Evolutionary conservation across 2,888 invertebrate genomes (phyloP).

Genomic region (Nephrotoma appendiculata): DNA sequence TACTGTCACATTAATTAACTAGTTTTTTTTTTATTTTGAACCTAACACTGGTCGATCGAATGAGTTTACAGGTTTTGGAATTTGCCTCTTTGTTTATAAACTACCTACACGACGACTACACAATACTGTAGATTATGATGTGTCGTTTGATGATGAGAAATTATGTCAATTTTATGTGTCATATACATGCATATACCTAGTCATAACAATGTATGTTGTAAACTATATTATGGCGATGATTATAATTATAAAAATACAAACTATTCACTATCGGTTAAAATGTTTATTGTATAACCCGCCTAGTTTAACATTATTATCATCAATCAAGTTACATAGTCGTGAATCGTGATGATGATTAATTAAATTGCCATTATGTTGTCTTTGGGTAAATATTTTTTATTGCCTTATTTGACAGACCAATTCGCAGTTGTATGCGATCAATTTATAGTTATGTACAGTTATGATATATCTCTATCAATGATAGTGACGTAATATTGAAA

Average conservation of each 20-base stretch:
- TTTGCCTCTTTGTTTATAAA: background rate
- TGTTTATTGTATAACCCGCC: background rate
- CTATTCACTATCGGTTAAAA: background rate
- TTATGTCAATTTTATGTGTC: background rate
- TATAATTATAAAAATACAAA: background rate
- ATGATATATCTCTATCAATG: too few relatives aligned
- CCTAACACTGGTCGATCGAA: background rate
- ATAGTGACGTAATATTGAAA: too few relatives aligned
- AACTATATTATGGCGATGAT: background rate
- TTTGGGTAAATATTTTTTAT: background rate
- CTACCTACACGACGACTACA: background rate
- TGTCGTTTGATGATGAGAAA: background rate
- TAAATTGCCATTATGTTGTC: background rate
- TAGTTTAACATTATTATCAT: background rate
- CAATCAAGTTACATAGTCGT: background rate
- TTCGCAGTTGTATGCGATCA: too few relatives aligned
- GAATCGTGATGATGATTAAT: background rate
- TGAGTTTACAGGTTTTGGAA: background rate
- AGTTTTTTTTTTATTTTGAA: background rate
- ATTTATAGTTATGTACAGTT: too few relatives aligned
- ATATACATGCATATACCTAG: background rate
- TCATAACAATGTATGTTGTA: background rate
- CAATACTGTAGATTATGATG: background rate
- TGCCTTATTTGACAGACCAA: background rate
- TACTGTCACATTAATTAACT: background rate